Evolutionary conservation across 2,113 vertebrate species (phyloP).

Genomic region (Lophochroa leadbeateri): DNA sequence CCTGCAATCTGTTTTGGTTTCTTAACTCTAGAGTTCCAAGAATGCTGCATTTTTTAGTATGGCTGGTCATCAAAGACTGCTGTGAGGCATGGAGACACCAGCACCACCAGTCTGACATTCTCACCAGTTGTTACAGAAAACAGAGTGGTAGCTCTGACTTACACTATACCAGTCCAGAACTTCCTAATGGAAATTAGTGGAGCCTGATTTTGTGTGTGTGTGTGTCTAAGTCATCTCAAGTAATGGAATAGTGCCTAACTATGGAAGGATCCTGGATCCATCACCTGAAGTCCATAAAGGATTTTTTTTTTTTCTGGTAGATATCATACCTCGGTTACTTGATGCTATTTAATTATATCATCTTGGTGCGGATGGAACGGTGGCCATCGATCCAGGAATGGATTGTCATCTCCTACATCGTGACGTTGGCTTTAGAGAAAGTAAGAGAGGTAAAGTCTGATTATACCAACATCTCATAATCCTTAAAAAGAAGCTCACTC

Average conservation of each 20-base stretch:
- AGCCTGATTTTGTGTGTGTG: background rate
- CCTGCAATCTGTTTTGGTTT: background rate
- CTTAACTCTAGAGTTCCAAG: background rate
- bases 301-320: slow-evolving; percentile 64
- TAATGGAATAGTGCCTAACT: background rate
- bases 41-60: background rate
- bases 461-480: background rate
- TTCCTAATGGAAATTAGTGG: background rate
- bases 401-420: slow-evolving; percentile 93
- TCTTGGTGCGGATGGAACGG: slow-evolving; percentile 95
- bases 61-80: background rate
- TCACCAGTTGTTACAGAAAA: background rate
- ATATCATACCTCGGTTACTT: slow-evolving; percentile 93
- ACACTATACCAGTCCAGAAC: background rate
- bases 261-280: background rate
- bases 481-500: background rate
- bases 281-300: background rate
- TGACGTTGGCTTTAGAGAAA: slow-evolving; percentile 93
- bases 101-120: background rate
- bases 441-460: slow-evolving; percentile 86
- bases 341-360: slow-evolving; percentile 96
- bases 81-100: background rate
- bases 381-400: slow-evolving; percentile 94
- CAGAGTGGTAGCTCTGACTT: background rate
- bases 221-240: background rate